Percentiles rank a stretch among this genome's conserved stretches.
These are phyloP conservation scores for mouse (Mus musculus) DNA, from an alignment of 2,113 vertebrate genomes.

Conservation along the genomic window DNA sequence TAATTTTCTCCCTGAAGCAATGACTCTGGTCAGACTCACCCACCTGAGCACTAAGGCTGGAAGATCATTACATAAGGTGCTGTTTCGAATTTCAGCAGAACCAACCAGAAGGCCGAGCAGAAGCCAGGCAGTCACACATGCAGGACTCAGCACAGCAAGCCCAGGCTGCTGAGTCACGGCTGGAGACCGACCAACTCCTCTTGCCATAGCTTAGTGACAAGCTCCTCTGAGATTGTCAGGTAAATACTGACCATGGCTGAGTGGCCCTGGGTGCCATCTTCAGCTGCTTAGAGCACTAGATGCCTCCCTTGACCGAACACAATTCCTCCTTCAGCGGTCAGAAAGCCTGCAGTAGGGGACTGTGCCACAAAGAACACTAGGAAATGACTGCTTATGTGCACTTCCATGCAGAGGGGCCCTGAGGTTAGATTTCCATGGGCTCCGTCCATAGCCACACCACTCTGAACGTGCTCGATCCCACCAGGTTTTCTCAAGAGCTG, in stretches of 20 bases:
- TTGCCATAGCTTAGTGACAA: neutral
- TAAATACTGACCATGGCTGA: neutral
- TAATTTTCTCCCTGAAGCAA: constrained; percentile 67
- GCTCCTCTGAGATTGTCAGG: neutral
- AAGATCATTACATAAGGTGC: constrained; percentile 53
- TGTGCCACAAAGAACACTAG: neutral
- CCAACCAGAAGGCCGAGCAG: constrained; percentile 44
- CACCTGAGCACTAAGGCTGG: neutral
- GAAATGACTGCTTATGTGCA: neutral
- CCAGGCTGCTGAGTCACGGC: constrained; percentile 62
- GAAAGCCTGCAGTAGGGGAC: neutral
- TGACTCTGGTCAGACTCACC: constrained; percentile 45
- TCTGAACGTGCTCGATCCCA: neutral
- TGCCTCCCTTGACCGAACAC: neutral
- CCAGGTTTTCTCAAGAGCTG: neutral
- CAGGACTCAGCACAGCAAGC: constrained; percentile 37
- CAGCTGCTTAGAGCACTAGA: neutral
- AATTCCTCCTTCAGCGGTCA: neutral
- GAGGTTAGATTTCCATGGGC: neutral
- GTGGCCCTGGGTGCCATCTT: neutral
- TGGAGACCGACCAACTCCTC: constrained; percentile 58
- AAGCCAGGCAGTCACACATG: constrained; percentile 51
- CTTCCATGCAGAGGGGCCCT: neutral
- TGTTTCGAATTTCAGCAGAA: constrained; percentile 54
- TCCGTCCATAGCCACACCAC: too few relatives aligned